Base-by-base conservation (phyloP, 2,113 vertebrate genomes). In the Pimephales promelas region DNA sequence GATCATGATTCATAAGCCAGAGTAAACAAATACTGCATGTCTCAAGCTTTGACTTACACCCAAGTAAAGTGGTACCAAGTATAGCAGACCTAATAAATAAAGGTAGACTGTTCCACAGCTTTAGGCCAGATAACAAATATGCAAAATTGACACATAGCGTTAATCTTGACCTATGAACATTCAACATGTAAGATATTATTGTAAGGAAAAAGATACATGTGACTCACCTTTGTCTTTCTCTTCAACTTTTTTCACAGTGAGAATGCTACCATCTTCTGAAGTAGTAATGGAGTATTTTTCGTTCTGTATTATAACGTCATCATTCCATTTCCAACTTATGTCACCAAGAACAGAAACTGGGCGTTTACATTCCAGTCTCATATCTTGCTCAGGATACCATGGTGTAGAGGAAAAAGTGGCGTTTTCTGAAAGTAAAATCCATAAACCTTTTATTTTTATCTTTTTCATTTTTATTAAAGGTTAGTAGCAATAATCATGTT, bases 191-290 rank as follows among this genome's bases (percentile, higher is more conserved):
- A 68, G 26, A 22, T 71, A 31, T 10, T 20, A 52, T 40, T 54
- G 4, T 52, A 26, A 31, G n/a, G 6, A 68, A 31, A 13, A 64
- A 28, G 57, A 62, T 22, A 1, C 34, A 10, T 14, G 22, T 43
- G 28, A 88, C 91, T 90, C 59, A 94, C 93, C 93, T 2, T 0
- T 71, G 81, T 93, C 89, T 2, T 16, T 16, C 34, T 14, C 9
- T 34, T 79, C 85, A 2, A 88, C 31, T 0, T 72, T 83, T 0
- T 3, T 70, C 7, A 93, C 4, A 57, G 0, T 85, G 10, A 93
- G 88, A 1, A 0, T 10, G 7, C 79, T 91, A 5, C 0, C 22
- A 1, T 0, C 1, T 14, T 0, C 1, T 13, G 7, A n/a, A n/a
- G n/a, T n/a, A n/a, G n/a, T n/a, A n/a, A 49, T 31, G 36, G 8